Conservation (phyloP, 2,797 vertebrate genomes). For the Pempheris klunzingeri region DNA sequence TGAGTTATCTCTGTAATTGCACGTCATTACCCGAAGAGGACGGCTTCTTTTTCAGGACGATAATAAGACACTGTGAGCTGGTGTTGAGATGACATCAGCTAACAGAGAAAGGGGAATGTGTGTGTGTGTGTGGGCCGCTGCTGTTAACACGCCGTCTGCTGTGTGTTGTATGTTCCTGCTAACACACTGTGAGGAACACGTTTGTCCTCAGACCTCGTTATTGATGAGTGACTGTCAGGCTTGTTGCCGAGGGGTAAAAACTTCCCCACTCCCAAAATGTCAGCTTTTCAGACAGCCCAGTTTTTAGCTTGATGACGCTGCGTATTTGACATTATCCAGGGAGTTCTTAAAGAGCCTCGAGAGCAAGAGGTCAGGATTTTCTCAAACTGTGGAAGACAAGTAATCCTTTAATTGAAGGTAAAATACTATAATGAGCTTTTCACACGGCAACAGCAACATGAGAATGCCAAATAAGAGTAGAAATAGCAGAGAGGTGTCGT, state of each 20-base stretch:
- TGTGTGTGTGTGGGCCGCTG: constrained; percentile 37
- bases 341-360: constrained; percentile 43
- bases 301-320: constrained; percentile 43
- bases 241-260: constrained; percentile 45
- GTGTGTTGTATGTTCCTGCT: constrained; percentile 9
- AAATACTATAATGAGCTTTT: constrained; percentile 48
- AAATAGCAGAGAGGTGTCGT: not conserved
- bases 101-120: constrained; percentile 42
- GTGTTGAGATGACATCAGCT: constrained; percentile 62
- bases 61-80: constrained; percentile 64
- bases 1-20: constrained; percentile 75
- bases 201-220: constrained; percentile 30
- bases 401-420: constrained; percentile 66
- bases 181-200: constrained; percentile 7
- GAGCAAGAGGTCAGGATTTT: constrained; percentile 59
- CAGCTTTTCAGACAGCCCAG: constrained; percentile 34
- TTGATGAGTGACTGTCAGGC: constrained; percentile 29
- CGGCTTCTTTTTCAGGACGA: constrained; percentile 62
- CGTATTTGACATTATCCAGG: constrained; percentile 66
- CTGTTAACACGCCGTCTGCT: constrained; percentile 30
- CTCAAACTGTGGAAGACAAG: constrained; percentile 45
- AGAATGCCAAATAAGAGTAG: constrained; percentile 19
- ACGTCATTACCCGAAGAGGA: constrained; percentile 70
- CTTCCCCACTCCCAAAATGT: constrained; percentile 44
- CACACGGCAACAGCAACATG: constrained; percentile 23